Evolutionary conservation across 2,888 invertebrate genomes (phyloP).

Genomic region (Andrena dorsata): DNA sequence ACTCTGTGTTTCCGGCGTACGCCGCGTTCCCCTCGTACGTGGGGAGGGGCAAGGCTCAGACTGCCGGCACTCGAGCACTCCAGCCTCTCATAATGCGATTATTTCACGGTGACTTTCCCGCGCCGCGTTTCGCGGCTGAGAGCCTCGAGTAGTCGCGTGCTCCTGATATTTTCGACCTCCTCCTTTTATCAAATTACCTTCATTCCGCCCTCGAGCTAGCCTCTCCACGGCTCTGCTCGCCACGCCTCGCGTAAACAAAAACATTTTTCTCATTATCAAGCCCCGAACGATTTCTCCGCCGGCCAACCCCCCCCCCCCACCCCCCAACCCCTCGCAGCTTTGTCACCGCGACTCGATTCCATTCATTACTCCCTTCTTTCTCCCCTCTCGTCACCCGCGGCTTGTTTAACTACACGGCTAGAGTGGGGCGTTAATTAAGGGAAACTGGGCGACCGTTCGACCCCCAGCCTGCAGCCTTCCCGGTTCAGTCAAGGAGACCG

Average conservation of each 20-base stretch:
- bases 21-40: not conserved
- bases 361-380: slow-evolving; percentile 1
- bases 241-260: slow-evolving; percentile 21
- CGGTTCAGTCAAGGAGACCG: not conserved
- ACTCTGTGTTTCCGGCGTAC: slow-evolving; percentile 28
- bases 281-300: not conserved
- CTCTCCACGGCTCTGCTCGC: not conserved
- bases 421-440: slow-evolving; percentile 41
- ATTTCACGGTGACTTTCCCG: slow-evolving; percentile 73
- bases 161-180: slow-evolving; percentile 62
- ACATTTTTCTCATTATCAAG: slow-evolving; percentile 29
- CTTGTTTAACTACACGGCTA: slow-evolving; percentile 5
- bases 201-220: slow-evolving; percentile 41
- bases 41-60: slow-evolving; percentile 1
- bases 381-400: not conserved
- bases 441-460: slow-evolving; percentile 11
- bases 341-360: slow-evolving; percentile 22
- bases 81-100: slow-evolving; percentile 69
- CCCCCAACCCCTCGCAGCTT: not conserved
- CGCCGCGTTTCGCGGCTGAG: slow-evolving; percentile 50
- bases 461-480: not conserved
- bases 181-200: slow-evolving; percentile 62
- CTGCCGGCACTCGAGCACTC: slow-evolving; percentile 24
- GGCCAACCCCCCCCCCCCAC: slow-evolving; percentile 3
- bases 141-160: slow-evolving; percentile 55